Conservation (phyloP, 2,888 invertebrate species). For the Clostera curtula region DNA sequence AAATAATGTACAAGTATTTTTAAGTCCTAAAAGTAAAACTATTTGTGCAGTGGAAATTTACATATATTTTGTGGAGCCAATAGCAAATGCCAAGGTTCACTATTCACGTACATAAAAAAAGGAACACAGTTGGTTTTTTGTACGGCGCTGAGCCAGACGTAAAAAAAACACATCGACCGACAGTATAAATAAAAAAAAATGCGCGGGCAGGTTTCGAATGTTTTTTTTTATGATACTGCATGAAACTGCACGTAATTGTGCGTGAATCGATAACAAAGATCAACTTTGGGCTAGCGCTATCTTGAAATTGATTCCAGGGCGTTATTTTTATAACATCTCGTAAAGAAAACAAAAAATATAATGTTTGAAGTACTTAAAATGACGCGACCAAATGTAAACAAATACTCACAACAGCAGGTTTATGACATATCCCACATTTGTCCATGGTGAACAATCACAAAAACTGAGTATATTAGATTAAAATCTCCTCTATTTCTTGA, state of each 20-base stretch:
- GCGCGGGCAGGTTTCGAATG: slow-evolving; percentile 69
- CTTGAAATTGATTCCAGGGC: slow-evolving; percentile 27
- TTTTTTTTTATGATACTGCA: slow-evolving; percentile 46
- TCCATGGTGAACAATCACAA: slow-evolving; percentile 46
- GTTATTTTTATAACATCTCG: slow-evolving; percentile 58
- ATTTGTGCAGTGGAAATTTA: slow-evolving; percentile 13
- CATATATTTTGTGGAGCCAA: slow-evolving; percentile 18
- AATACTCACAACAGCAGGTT: slow-evolving; percentile 61
- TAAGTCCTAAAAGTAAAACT: no score
- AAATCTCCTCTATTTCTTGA: slow-evolving; percentile 43
- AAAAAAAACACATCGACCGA: slow-evolving; percentile 62
- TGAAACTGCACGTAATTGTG: slow-evolving; percentile 16
- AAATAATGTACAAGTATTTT: no score
- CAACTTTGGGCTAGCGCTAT: slow-evolving; percentile 12
- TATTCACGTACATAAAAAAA: slow-evolving; percentile 43
- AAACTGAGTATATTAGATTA: slow-evolving; percentile 28
- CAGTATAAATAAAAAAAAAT: slow-evolving; percentile 60
- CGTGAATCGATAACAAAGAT: slow-evolving; percentile 15
- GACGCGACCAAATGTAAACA: slow-evolving; percentile 25
- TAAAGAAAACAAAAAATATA: slow-evolving; percentile 69
- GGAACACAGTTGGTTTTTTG: slow-evolving; percentile 52
- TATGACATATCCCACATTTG: slow-evolving; percentile 66
- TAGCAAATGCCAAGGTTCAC: slow-evolving; percentile 43
- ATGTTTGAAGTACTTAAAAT: slow-evolving; percentile 40
- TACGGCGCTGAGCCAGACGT: slow-evolving; percentile 63